Evolutionary conservation across 1,140 invertebrate species (phyloP).

Genomic region (Calosoma granatense): DNA sequence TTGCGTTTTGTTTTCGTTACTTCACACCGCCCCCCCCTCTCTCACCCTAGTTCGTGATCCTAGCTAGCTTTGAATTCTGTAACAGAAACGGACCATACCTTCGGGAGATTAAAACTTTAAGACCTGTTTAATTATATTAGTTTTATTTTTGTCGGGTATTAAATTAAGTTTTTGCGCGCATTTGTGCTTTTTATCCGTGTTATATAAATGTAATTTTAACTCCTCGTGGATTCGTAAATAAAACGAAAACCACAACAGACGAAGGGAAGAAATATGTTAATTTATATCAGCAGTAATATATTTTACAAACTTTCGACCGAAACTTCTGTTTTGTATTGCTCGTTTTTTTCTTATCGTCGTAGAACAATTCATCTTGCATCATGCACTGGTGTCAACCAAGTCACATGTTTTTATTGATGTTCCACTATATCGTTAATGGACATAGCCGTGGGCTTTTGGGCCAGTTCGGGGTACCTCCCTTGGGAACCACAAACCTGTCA

Average conservation of each 20-base stretch:
- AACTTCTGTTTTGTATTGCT: no score
- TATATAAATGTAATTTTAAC: slow-evolving; percentile 7
- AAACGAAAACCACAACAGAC: no score
- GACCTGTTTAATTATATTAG: slow-evolving; percentile 7
- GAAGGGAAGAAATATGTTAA: no score
- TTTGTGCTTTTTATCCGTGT: neutral
- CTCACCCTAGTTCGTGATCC: neutral
- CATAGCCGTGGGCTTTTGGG: no score
- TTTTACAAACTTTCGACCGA: no score
- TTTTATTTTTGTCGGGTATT: neutral
- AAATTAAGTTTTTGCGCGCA: slow-evolving; percentile 3
- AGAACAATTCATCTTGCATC: no score
- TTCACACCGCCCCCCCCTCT: neutral
- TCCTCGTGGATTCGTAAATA: neutral
- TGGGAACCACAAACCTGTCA: neutral
- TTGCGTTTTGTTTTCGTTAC: neutral
- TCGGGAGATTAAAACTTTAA: slow-evolving; percentile 4
- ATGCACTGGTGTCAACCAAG: no score
- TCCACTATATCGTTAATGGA: no score
- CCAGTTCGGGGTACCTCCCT: neutral
- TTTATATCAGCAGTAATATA: no score
- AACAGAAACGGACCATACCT: neutral
- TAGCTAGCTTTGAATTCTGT: no score
- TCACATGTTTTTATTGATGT: no score
- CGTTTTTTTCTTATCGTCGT: no score